Evolutionary conservation across 2,113 vertebrate species (phyloP), one percentile per base, ranked within the genome.

Genomic region (Acanthisitta chloris): DNA sequence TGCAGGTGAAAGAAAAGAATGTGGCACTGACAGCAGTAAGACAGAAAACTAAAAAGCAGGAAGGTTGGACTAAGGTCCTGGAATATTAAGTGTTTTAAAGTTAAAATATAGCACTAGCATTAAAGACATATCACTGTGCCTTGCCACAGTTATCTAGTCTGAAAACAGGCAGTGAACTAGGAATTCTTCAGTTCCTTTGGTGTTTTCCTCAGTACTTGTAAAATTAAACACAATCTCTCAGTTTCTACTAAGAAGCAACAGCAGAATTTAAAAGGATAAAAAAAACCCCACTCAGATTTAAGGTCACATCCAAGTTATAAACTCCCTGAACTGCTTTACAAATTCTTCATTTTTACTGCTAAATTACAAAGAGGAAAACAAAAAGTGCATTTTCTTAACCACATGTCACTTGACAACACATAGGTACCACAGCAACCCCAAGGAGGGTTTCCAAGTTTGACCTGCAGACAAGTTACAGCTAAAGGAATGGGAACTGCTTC

Each of bases 361-460:
- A 36, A 34, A 51, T 23, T 48, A 31, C 14, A 20, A 48, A 59
- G 15, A 1, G 46, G 24, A 9, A 26, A 55, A 18, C 28, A 42
- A 20, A 11, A 28, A 12, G 3, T 1, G 0, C 2, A 5, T 58
- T 86, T 85, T 49, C 46, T 40, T 25, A 66, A 36, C 1, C 1
- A 19, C 3, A 0, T 34, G 43, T 18, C 70, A 25, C 34, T 14
- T 42, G 26, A 7, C 14, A 42, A 58, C 52, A 42, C 0, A 26
- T 14, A 19, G 48, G 36, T 17, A 38, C 18, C 24, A 42, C 17
- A 31, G 19, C 10, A 31, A 57, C 10, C 21, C 45, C 31, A 12
- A 23, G 36, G 7, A 9, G 21, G 7, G 33, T 31, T 61, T 49
- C 43, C 65, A 26, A 42, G 65, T 7, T 31, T 12, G 19, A 72